These are phyloP conservation scores for Chrysolina oricalcia DNA, from an alignment of 2,888 invertebrate species.

Conservation along the genomic window DNA sequence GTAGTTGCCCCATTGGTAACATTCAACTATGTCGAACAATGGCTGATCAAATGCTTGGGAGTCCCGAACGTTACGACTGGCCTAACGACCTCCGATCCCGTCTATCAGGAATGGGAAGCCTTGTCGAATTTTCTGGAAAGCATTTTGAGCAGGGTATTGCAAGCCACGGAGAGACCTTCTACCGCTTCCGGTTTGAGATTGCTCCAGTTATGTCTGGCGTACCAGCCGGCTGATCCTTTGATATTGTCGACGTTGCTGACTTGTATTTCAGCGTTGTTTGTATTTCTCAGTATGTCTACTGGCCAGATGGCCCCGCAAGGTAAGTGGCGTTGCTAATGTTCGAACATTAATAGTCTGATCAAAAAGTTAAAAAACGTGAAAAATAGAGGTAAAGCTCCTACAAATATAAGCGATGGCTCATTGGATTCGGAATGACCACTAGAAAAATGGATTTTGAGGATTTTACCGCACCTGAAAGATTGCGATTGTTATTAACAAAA, in stretches of 20 bases:
- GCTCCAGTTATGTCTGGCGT: constrained; percentile 84
- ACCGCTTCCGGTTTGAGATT: constrained; percentile 84
- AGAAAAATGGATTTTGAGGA: too few species aligned
- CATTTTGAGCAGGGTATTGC: constrained; percentile 85
- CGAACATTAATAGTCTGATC: too few species aligned
- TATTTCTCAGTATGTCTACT: constrained; percentile 91
- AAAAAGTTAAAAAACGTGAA: too few species aligned
- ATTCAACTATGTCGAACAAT: constrained; percentile 87
- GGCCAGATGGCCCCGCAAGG: constrained; percentile 79
- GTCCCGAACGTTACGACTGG: constrained; percentile 67
- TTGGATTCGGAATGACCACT: too few species aligned
- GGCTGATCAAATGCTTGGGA: constrained; percentile 85
- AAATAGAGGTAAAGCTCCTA: too few species aligned
- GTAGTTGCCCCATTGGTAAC: constrained; percentile 87
- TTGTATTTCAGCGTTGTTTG: constrained; percentile 92
- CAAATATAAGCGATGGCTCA: too few species aligned
- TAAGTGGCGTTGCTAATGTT: constrained; percentile 42
- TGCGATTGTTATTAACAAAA: too few species aligned
- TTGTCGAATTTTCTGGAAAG: constrained; percentile 85
- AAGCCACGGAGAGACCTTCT: constrained; percentile 83
- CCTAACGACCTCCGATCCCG: constrained; percentile 75
- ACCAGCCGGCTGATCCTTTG: constrained; percentile 85
- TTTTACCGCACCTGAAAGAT: too few species aligned
- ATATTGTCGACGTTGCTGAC: constrained; percentile 90
- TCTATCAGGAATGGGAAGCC: constrained; percentile 91